Percentiles rank a stretch among this genome's conserved stretches.
These are phyloP conservation scores for Philopotamus ludificatus DNA, from an alignment of 1,140 invertebrate genomes.

Conservation along the genomic window DNA sequence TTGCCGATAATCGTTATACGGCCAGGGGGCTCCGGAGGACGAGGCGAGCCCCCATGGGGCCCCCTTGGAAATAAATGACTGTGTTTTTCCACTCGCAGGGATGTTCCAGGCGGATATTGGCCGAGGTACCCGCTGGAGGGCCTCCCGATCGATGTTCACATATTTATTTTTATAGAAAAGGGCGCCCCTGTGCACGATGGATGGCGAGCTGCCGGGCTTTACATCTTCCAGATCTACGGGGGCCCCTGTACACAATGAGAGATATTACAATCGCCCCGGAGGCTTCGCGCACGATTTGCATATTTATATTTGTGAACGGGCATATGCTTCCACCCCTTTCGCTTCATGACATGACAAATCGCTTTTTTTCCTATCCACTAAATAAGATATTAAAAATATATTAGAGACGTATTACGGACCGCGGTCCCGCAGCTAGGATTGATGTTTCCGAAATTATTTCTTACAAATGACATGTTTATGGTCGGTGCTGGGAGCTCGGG, in stretches of 20 bases:
- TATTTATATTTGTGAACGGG: neutral
- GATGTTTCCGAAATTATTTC: too few species aligned
- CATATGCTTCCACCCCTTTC: neutral
- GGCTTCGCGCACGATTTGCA: neutral
- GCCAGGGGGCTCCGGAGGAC: slow-evolving; percentile 19
- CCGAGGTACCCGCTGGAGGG: slow-evolving; percentile 11
- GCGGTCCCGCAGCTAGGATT: neutral
- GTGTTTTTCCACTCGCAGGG: slow-evolving; percentile 38
- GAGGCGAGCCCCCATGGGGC: slow-evolving; percentile 8
- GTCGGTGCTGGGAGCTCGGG: too few species aligned
- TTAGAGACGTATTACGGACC: neutral
- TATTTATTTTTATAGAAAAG: slow-evolving; percentile 17
- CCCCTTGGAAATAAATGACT: slow-evolving; percentile 41
- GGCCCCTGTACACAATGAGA: neutral
- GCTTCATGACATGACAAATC: neutral
- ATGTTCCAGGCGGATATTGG: slow-evolving; percentile 32
- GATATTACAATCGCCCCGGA: neutral
- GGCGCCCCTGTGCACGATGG: neutral
- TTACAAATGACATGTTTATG: too few species aligned
- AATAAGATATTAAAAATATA: neutral
- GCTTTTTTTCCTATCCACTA: neutral
- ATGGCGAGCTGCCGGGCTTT: neutral
- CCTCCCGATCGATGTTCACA: slow-evolving; percentile 33
- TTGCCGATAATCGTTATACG: slow-evolving; percentile 41
- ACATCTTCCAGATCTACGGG: neutral